Base-by-base conservation (phyloP, 2,113 vertebrate species). In the Podilymbus podiceps region DNA sequence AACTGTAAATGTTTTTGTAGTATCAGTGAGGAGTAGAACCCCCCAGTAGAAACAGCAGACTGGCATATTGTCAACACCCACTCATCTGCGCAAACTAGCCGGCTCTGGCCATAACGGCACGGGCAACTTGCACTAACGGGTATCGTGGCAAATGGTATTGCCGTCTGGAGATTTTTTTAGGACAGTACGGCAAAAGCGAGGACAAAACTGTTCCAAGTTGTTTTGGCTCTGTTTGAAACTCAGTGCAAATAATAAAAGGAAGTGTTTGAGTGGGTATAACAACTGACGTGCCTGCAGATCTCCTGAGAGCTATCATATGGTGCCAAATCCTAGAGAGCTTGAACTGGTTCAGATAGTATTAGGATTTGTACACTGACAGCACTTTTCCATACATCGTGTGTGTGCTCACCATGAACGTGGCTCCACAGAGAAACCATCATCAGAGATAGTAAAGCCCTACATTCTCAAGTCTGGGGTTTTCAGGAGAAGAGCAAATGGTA, bases 291-390 rank as follows among this genome's bases (percentile, higher is more conserved):
- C 31, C 30, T 85, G 38, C 12, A 67, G n/a, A 30, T 69, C 24
- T 81, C 56, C 63, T 49, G 25, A 74, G 23, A 67, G 2, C 8
- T 68, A 5, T 27, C 0, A 0, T 6, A 3, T 14, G 10, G 28
- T 50, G 33, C 6, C 46, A 82, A 30, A 75, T 60, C 53, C 30
- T 79, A 31, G 52, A 47, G 15, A 68, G 19, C 22, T 69, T 5
- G 4, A 68, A 22, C 7, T 44, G n/a, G 5, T 68, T 88, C 42
- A 46, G 35, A 5, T 31, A 50, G 12, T 22, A 33, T 52, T 55
- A 77, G 31, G 15, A 35, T 5, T 85, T 74, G 8, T 21, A 60
- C 7, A 8, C 4, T 69, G 30, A 23, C 13, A 38, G 13, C 27
- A 28, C 4, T 92, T 77, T 55, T 72, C 23, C 19, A 31, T 9